Evolutionary conservation across 2,888 invertebrate genomes (phyloP), one percentile per base, ranked within the genome.

Genomic region (Meta bourneti): DNA sequence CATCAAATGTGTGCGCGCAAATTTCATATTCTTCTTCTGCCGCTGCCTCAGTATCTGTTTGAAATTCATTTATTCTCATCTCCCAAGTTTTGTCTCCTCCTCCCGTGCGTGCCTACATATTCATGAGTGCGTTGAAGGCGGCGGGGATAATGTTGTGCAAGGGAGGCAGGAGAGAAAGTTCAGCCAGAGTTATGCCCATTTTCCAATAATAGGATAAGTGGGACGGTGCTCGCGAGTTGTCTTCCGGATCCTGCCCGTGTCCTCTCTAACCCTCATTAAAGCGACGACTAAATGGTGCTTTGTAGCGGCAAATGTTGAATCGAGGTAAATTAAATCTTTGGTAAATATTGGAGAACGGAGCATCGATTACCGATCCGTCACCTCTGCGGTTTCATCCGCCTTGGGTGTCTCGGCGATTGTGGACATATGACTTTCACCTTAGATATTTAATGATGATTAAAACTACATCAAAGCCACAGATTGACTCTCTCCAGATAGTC

Each of bases 21-120:
- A 82, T 82, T 82, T 82, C 82, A 82, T 82, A 82, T 82, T 82
- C 82, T 82, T 82, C 51, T 51, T 77, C 51, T 34, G 34, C n/a
- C 51, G 77, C 34, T 51, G 16, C 82, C 71, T 72, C 71, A 82
- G 82, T 82, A 82, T 71, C 82, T 82, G 82, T 82, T 82, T 82
- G 82, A 82, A 82, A 82, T 82, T 82, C 82, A 82, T 82, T 82
- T 82, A 82, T 82, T 82, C 82, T 82, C 82, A 82, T 82, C 82
- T 82, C 52, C 82, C 71, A 51, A 82, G 82, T 82, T 82, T 82
- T 82, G 82, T 82, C 82, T 51, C 69, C 80, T 69, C 80, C 80
- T 71, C 71, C 51, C 16, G n/a, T 0, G 49, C 34, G 34, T 48
- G 9, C 72, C 71, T 82, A 82, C 82, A 82, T 82, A 82, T 82